Percentiles rank a stretch among this genome's conserved stretches.
phyloP scores from a whole-genome alignment of 2,797 vertebrate genomes.

The Lutjanus argentimaculatus region DNA sequence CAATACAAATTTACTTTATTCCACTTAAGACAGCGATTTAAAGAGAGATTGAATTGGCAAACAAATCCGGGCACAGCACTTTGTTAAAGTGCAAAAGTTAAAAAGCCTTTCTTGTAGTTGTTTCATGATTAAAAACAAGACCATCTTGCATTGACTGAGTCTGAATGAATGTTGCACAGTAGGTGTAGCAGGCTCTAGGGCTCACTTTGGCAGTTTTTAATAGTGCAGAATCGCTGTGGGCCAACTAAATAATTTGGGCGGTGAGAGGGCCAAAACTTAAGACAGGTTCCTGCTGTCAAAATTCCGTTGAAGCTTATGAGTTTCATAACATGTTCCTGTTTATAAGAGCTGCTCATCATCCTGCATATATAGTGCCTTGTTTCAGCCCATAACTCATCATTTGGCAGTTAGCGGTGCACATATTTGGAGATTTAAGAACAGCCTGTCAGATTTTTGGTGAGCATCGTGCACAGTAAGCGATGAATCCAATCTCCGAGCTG shows the following conservation, averaged over 20 bases:
- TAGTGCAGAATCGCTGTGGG: not conserved
- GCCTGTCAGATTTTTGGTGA: slow-evolving; percentile 60
- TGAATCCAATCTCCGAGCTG: slow-evolving; percentile 55
- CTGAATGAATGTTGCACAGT: not conserved
- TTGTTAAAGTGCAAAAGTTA: not conserved
- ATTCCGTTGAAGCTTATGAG: not conserved
- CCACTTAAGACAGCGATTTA: not conserved
- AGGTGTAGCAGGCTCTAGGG: not conserved
- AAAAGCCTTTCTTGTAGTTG: not conserved
- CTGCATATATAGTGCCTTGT: slow-evolving; percentile 1
- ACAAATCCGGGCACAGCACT: not conserved
- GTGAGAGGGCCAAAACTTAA: not conserved
- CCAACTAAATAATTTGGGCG: not conserved
- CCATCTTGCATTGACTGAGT: not conserved
- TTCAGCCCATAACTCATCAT: slow-evolving; percentile 35
- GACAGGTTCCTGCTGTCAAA: not conserved
- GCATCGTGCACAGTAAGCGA: slow-evolving; percentile 61
- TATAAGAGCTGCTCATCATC: slow-evolving; percentile 6
- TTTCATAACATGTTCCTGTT: slow-evolving; percentile 10
- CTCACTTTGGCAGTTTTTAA: not conserved
- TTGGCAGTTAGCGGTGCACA: slow-evolving; percentile 40
- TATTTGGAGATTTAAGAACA: slow-evolving; percentile 44
- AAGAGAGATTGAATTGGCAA: not conserved
- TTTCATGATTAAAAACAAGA: not conserved
- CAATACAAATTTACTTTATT: not conserved